phyloP scores from a whole-genome alignment of 2,113 vertebrate genomes.

The Bagarius yarrelli region DNA sequence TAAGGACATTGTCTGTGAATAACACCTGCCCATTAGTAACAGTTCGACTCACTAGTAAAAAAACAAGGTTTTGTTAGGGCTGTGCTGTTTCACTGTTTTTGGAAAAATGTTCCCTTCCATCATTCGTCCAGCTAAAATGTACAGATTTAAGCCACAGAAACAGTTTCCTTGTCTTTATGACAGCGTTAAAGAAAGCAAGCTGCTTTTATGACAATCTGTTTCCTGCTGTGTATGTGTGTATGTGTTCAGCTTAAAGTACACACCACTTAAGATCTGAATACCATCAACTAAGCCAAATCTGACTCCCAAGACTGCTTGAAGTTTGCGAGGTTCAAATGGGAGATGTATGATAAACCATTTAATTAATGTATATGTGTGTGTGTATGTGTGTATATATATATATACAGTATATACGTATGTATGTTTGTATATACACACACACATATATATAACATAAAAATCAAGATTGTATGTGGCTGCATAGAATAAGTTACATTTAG shows the following conservation, averaged over 20 bases:
- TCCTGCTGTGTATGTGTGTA: slow-evolving; percentile 30
- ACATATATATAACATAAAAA: no score
- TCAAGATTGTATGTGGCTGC: no score
- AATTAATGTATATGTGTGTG: no score
- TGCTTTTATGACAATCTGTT: slow-evolving; percentile 40
- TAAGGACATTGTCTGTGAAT: background rate
- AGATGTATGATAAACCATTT: no score
- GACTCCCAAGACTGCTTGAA: slow-evolving; percentile 13
- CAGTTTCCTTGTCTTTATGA: slow-evolving; percentile 27
- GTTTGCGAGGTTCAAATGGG: no score
- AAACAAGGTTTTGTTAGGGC: background rate
- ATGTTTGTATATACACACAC: no score
- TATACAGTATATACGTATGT: no score
- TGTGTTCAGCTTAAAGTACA: slow-evolving; percentile 43
- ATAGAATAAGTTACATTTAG: no score
- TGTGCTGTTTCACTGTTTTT: background rate
- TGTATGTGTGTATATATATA: no score
- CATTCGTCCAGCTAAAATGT: slow-evolving; percentile 46
- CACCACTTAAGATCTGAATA: slow-evolving; percentile 6
- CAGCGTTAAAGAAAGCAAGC: slow-evolving; percentile 33
- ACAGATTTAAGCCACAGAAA: slow-evolving; percentile 25
- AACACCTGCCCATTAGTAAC: background rate
- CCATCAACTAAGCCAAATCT: slow-evolving; percentile 32
- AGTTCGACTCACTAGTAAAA: background rate
- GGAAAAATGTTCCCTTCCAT: slow-evolving; percentile 20